Base-by-base conservation (phyloP, 2,113 vertebrate species). In the Rhegmatorhina hoffmannsi region DNA sequence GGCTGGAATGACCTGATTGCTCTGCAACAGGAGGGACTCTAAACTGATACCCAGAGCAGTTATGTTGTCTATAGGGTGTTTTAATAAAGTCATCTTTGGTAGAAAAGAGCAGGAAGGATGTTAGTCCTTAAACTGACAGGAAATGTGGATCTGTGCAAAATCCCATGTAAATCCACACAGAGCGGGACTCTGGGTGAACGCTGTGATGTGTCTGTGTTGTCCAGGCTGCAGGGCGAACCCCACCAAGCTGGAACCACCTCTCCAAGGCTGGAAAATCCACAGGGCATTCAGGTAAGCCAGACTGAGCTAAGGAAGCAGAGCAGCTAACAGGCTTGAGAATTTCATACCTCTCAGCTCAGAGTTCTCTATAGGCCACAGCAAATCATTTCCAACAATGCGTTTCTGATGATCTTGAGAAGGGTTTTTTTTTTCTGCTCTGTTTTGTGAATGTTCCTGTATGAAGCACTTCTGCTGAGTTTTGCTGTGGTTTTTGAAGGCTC, bases 131-230 rank as follows among this genome's bases (percentile, higher is more conserved):
- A 76, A 50, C 6, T 44, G 47, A 59, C 13, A 55, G 31, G 20
- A 81, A 49, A 81, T 6, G 20, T 25, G 44, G 7, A 28, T 60
- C 44, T 58, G 15, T 74, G 56, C 29, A 67, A 70, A 84, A 63
- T 67, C 17, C 47, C 1, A 0, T 19, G 33, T 29, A 77, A 83
- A 69, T 24, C 43, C 26, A 29, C 0, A 0, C 70, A 18, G 46
- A 74, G 56, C 34, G 25, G 70, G 34, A 34, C 38, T n/a, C 44
- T 40, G 26, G 56, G 17, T 8, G 73, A 70, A 26, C 31, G 72
- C 76, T 25, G 43, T 5, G 31, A n/a, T 0, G 2, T 5, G 4
- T 18, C 46, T 17, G 6, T 19, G 15, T 25, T 52, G 29, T 28
- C 29, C 40, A 18, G 52, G 38, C 81, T 81, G 34, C 0, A 0